Base-by-base conservation (phyloP, 2,113 vertebrate genomes). In the Sus scrofa region DNA sequence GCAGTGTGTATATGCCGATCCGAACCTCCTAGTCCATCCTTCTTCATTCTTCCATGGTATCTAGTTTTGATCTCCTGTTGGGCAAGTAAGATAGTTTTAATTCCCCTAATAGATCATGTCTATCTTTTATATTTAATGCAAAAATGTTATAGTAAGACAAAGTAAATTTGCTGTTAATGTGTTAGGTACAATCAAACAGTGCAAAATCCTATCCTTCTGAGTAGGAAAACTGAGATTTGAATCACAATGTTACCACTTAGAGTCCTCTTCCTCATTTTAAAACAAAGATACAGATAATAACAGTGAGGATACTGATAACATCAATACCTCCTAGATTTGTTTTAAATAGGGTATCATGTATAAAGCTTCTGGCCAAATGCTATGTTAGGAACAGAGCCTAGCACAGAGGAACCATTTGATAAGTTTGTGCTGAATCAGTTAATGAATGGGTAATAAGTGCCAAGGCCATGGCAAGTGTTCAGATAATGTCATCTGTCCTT, bases 91-190 rank as follows among this genome's bases (percentile, higher is more conserved):
- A 50, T 27, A 39, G 3, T 62, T 82, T 58, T 58, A 85, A 95
- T 75, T 92, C 52, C 32, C 85, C 8, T 44, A n/a, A 65, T 26
- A 19, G 30, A 50, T 44, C 58, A 16, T 79, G 12, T 22, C 39
- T 73, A 10, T 56, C 58, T 74, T 75, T 82, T 78, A n/a, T 89
- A 67, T 58, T 60, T 50, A n/a, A n/a, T 60, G 19, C 52, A 54
- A 78, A 91, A 27, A 50, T 24, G 26, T 68, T 60, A 68, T 13
- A 74, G 50, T 58, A 79, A 68, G 8, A 12, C 16, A 56, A 77
- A 83, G 6, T 67, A 89, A 85, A 78, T 86, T 67, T 94, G 11
- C n/a, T 62, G n/a, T 86, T 71, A 54, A 94, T 88, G 65, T 60
- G 7, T 56, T 60, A 71, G 37, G 37, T 77, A 54, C 87, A 94